Evolutionary conservation across 2,797 vertebrate genomes (phyloP), one percentile per base, ranked within the genome.

Genomic region (Eulemur rubriventer): DNA sequence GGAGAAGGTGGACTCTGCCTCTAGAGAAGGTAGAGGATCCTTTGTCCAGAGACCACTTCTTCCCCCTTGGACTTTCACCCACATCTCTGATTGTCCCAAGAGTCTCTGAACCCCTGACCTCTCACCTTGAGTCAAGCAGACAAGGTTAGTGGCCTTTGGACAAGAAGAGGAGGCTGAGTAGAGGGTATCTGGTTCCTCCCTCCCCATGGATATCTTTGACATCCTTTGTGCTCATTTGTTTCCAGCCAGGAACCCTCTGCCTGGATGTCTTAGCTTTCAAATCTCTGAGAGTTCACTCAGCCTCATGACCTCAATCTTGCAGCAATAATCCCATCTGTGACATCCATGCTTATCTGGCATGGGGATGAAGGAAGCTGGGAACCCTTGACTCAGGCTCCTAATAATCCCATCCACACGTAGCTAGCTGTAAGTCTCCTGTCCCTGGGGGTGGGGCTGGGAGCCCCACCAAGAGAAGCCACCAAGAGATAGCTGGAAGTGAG

Each of bases 201-300:
- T 88, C 63, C 8, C 46, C 76, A 78, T 43, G 52, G 28, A 57
- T 82, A 43, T 91, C 57, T 69, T 92, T 92, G 92, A 57, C 85
- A 93, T 75, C 65, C 35, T 88, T 89, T 46, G 26, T 50, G 46
- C 69, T 83, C 65, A 7, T 96, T 88, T 75, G 63, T 33, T 87
- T 96, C 69, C 76, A 80, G 63, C 41, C 91, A 83, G 65, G 59
- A 28, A 6, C 61, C 72, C 59, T 83, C 30, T 70, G 63, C 84
- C 30, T 69, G n/a, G 50, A 94, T 95, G 97, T 97, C 95, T 98
- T 98, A 96, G 97, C 96, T 95, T 95, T 94, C 85, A 95, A 92
- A 95, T 94, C 97, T 96, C 85, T 52, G 67, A 91, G 82, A 55
- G 33, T 59, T 95, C 16, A 13, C 16, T 50, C 82, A 94, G 87